phyloP scores from a whole-genome alignment of 2,888 invertebrate species.

The Sphaerophoria rueppellii region DNA sequence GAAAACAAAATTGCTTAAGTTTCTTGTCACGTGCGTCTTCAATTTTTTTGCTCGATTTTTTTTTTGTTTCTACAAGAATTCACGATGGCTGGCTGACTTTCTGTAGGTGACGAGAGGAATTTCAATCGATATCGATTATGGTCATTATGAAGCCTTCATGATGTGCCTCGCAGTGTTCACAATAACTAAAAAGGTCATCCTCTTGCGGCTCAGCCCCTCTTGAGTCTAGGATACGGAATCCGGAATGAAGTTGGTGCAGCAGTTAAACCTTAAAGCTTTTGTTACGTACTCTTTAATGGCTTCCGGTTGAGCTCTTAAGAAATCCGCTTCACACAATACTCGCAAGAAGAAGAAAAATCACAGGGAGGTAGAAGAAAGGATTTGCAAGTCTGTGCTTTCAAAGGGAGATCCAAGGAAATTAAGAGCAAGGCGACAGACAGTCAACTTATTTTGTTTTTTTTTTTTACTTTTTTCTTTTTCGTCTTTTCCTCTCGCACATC shows the following conservation, averaged over 20 bases:
- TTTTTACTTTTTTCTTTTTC: conserved; percentile 24
- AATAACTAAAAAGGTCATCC: too few species aligned
- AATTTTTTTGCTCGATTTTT: conserved; percentile 13
- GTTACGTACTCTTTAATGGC: conserved; percentile 66
- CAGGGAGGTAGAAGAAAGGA: conserved; percentile 31
- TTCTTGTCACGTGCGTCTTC: conserved; percentile 64
- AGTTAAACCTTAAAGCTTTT: conserved; percentile 45
- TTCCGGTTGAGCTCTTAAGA: conserved; percentile 48
- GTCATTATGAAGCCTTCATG: conserved; percentile 43
- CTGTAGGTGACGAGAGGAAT: conserved; percentile 51
- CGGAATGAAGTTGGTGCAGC: conserved; percentile 40
- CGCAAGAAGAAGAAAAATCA: conserved; percentile 35
- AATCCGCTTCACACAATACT: conserved; percentile 38
- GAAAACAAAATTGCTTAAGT: conserved; percentile 41
- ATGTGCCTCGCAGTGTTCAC: conserved; percentile 7
- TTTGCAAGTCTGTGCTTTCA: conserved; percentile 55
- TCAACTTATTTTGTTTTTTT: conserved; percentile 48
- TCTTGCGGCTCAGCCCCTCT: conserved; percentile 23
- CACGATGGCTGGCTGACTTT: conserved; percentile 37
- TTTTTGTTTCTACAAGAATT: conserved; percentile 9
- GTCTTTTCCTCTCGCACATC: conserved; percentile 16
- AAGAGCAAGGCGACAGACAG: conserved; percentile 65
- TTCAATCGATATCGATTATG: conserved; percentile 68
- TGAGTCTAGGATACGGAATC: not conserved
- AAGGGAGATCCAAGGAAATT: conserved; percentile 53